Conservation (phyloP, 1,140 invertebrate species). For the Bilobella aurantiaca region DNA sequence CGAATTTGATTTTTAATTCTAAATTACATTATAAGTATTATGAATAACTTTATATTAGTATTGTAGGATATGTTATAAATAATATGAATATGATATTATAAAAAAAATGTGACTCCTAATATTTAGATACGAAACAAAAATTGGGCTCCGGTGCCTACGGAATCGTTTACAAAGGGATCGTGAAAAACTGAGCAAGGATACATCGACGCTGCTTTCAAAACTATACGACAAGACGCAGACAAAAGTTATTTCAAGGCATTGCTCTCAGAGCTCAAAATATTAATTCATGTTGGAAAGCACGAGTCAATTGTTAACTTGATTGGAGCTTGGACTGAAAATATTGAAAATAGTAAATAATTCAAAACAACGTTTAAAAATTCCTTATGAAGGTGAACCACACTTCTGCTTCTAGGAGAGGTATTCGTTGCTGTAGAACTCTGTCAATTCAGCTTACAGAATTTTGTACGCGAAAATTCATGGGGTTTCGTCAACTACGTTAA, state of each 20-base stretch:
- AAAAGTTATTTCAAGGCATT: conserved; percentile 2
- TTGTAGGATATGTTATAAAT: no score
- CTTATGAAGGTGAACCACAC: not conserved
- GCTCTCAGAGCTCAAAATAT: conserved; percentile 16
- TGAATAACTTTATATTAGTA: no score
- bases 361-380: not conserved
- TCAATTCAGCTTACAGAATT: not conserved
- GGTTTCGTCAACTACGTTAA: not conserved
- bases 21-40: no score
- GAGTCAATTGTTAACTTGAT: conserved; percentile 8
- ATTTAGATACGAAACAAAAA: conserved; percentile 1
- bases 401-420: not conserved
- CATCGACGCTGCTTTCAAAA: conserved; percentile 14
- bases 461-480: not conserved
- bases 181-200: not conserved
- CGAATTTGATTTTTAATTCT: no score
- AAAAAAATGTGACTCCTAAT: no score
- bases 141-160: conserved; percentile 5
- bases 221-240: conserved; percentile 13
- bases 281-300: conserved; percentile 16
- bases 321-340: conserved; percentile 3
- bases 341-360: not conserved
- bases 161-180: not conserved
- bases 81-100: no score
- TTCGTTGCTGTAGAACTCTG: not conserved